Conservation (phyloP, 2,888 invertebrate genomes). For the Chrysolina haemoptera region DNA sequence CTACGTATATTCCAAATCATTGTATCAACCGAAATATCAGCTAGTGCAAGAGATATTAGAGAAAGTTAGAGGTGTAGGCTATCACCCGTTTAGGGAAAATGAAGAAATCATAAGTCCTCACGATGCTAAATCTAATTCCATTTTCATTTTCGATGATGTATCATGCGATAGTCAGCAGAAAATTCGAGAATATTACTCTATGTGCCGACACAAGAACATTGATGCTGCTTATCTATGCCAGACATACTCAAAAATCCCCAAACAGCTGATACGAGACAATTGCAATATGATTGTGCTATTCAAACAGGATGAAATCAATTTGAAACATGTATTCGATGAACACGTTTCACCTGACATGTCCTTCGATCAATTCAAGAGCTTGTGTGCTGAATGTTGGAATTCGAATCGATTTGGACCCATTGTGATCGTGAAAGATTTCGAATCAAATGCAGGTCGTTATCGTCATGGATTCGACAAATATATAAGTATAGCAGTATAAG, state of each 20-base stretch:
- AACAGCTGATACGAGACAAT: constrained; percentile 34
- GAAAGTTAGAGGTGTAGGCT: constrained; percentile 31
- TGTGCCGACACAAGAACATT: constrained; percentile 12
- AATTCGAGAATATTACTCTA: constrained; percentile 21
- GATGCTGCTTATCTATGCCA: constrained; percentile 30
- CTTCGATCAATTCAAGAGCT: constrained; percentile 26
- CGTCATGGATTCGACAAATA: constrained; percentile 37
- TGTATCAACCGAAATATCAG: no score
- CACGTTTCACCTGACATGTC: constrained; percentile 33
- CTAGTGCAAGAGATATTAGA: background rate
- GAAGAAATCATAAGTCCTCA: constrained; percentile 18
- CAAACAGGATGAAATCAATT: constrained; percentile 49
- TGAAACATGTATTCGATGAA: constrained; percentile 38
- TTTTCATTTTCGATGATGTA: constrained; percentile 30
- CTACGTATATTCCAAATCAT: constrained; percentile 25
- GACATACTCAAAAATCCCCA: constrained; percentile 30
- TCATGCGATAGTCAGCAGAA: constrained; percentile 16
- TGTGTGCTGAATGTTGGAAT: constrained; percentile 26
- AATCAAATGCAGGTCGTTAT: constrained; percentile 20
- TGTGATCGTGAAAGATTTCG: constrained; percentile 24
- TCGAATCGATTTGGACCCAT: constrained; percentile 3
- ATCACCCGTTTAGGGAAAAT: constrained; percentile 33
- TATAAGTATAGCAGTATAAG: constrained; percentile 24
- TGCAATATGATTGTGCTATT: constrained; percentile 58
- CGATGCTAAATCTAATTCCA: constrained; percentile 15